Evolutionary conservation across 2,113 vertebrate genomes (phyloP).

Genomic region (Dasyprocta punctata): DNA sequence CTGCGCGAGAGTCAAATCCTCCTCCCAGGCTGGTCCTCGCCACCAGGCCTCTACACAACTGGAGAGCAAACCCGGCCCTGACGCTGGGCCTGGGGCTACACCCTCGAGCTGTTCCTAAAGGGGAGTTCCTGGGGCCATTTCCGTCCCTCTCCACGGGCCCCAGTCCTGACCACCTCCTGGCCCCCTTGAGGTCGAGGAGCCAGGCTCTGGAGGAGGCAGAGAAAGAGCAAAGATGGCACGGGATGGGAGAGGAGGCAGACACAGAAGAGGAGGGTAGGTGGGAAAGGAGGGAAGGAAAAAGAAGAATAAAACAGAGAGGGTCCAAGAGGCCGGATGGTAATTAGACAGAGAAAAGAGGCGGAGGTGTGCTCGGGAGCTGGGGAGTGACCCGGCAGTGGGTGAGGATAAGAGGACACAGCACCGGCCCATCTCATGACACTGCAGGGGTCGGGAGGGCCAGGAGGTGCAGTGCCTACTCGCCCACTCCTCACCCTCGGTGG

Average conservation of each 20-base stretch:
- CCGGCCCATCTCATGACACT: not conserved
- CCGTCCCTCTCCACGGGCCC: not conserved
- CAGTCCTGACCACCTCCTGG: not conserved
- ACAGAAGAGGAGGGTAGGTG: not conserved
- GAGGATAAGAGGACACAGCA: not conserved
- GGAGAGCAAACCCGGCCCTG: not conserved
- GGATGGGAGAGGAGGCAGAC: not conserved
- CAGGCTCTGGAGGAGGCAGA: not conserved
- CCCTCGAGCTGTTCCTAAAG: not conserved
- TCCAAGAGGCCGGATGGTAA: not conserved
- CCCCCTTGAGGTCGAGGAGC: fast-evolving
- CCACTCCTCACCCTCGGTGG: too few relatives aligned
- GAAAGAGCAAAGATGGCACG: not conserved
- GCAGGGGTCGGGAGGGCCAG: not conserved
- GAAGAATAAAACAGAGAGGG: not conserved
- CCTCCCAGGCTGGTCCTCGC: not conserved
- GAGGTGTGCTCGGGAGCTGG: not conserved
- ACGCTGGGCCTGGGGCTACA: not conserved
- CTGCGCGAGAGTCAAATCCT: not conserved
- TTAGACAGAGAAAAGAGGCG: not conserved
- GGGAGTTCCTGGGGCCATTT: not conserved
- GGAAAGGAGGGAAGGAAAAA: not conserved
- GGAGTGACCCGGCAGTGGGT: not conserved
- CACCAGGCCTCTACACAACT: fast-evolving
- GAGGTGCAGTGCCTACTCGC: too few relatives aligned